Evolutionary conservation across 2,888 invertebrate species (phyloP).

Genomic region (Oligia strigilis): DNA sequence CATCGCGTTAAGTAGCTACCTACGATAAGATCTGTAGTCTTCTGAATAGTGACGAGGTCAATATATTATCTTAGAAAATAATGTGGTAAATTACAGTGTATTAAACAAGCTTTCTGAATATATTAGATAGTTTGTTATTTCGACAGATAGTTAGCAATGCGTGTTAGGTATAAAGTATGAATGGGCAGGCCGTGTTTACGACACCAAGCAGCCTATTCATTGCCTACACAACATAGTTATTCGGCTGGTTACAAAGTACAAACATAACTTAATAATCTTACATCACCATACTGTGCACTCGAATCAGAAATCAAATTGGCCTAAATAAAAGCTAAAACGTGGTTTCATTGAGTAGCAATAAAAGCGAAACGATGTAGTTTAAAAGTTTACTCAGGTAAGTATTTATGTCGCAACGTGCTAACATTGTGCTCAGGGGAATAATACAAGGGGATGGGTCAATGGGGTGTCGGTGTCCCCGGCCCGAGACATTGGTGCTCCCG

Average conservation of each 20-base stretch:
- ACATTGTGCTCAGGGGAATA: conserved; percentile 80
- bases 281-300: conserved; percentile 54
- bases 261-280: conserved; percentile 53
- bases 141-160: conserved; percentile 41
- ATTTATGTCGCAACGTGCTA: conserved; percentile 86
- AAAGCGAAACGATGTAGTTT: conserved; percentile 81
- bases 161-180: conserved; percentile 37
- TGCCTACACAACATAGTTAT: conserved; percentile 41
- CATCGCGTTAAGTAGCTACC: conserved; percentile 61
- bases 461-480: conserved; percentile 77
- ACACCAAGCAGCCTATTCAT: conserved; percentile 48
- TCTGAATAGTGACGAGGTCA: conserved; percentile 21
- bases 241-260: conserved; percentile 35
- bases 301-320: conserved; percentile 68
- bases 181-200: conserved; percentile 39
- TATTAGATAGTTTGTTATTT: conserved; percentile 30
- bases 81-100: conserved; percentile 10
- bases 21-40: conserved; percentile 36
- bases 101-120: conserved; percentile 22
- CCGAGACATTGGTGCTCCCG: conserved; percentile 77
- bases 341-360: conserved; percentile 76
- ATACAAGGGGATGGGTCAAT: conserved; percentile 79
- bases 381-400: conserved; percentile 84
- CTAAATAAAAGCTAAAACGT: conserved; percentile 69
- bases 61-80: conserved; percentile 24